Evolutionary conservation across 2,797 vertebrate species (phyloP).

Genomic region (Setipinna tenuifilis): DNA sequence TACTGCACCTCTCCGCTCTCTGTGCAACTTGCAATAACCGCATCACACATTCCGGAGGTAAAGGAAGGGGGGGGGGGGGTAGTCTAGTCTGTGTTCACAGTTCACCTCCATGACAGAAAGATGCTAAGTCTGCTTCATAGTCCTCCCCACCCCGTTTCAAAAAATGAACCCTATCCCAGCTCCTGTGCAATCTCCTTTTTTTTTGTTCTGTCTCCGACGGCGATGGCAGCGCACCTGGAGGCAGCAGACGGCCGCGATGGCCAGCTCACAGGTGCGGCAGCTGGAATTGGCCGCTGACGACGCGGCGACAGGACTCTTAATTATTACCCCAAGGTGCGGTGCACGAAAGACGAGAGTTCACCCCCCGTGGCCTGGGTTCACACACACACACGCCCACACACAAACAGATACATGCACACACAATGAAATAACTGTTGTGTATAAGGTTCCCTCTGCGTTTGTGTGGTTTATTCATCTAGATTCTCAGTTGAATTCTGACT

Average conservation of each 20-base stretch:
- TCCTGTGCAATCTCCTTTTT: constrained; percentile 73
- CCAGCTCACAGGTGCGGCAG: constrained; percentile 69
- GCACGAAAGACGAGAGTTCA: constrained; percentile 69
- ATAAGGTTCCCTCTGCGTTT: constrained; percentile 50
- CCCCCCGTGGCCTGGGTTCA: constrained; percentile 55
- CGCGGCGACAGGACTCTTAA: constrained; percentile 78
- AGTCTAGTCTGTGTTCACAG: constrained; percentile 65
- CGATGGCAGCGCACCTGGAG: constrained; percentile 65
- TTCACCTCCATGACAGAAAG: constrained; percentile 78
- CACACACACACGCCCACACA: neutral
- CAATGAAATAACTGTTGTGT: constrained; percentile 70
- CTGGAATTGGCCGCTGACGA: constrained; percentile 83
- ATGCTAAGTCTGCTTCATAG: constrained; percentile 70
- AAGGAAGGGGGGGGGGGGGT: too few relatives aligned
- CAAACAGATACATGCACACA: constrained; percentile 28
- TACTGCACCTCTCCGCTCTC: constrained; percentile 74
- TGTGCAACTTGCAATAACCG: constrained; percentile 81
- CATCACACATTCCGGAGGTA: constrained; percentile 76
- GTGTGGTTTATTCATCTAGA: neutral
- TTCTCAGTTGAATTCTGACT: neutral
- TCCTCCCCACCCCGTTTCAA: constrained; percentile 48
- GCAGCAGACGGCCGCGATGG: constrained; percentile 72
- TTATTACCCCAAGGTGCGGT: constrained; percentile 77
- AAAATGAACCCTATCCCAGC: neutral
- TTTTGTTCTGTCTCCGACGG: constrained; percentile 71